Evolutionary conservation across 2,113 vertebrate genomes (phyloP), one percentile per base, ranked within the genome.

Genomic region (Callopanchax toddi): DNA sequence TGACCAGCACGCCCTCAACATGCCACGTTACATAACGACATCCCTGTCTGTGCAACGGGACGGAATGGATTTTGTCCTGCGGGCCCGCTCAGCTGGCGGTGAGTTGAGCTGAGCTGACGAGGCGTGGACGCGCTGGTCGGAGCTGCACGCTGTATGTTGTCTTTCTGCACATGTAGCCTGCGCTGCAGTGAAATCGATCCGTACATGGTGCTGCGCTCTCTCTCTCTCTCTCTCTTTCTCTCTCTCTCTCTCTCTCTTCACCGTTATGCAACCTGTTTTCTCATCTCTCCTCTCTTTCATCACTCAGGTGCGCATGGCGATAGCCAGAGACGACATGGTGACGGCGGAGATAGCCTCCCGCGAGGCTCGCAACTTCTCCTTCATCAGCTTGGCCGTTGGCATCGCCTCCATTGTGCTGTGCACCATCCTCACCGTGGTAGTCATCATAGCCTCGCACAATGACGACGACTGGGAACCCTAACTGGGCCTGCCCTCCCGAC

Each of bases 391-490:
- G 89, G 96, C 95, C 0, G 95, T 97, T 52, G 96, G 96, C 83
- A 96, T 97, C 23, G 95, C 96, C 42, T 95, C 96, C 82, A 96
- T 97, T 68, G 95, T 96, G 71, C 92, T 97, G 58, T 97, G 96
- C 81, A 96, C 95, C 88, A 97, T 97, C 85, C 94, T 97, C 58
- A 97, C 95, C 1, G 95, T 96, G 40, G 96, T 97, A 36, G 94
- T 97, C 86, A 96, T 97, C 91, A 97, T 97, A n/a, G 95, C 95
- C 34, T 95, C 96, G 7, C 95, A 96, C 76, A 95, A 97, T 1
- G 95, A 97, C 32, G 95, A 96, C 58, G 95, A 97, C 76, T 97
- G 95, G 95, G 95, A 96, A 37, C 95, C 94, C 6, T 97, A 92
- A 71, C 71, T 25, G 9, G 34, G 10, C 55, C 56, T 36, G 63